Evolutionary conservation across 2,888 invertebrate species (phyloP), one percentile per base, ranked within the genome.

Genomic region (Zaprionus lineosus): DNA sequence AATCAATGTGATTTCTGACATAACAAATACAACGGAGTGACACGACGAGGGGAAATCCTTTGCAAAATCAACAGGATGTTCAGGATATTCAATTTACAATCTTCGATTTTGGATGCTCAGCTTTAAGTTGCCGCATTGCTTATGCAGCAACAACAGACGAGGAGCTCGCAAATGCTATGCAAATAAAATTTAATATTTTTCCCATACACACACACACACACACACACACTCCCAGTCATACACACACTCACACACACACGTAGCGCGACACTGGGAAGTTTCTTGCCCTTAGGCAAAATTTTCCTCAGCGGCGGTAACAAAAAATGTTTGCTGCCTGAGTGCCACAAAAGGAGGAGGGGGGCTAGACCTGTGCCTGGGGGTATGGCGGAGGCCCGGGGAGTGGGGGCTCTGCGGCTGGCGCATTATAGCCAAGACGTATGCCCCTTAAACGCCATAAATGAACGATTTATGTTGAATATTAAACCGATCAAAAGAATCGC

Each of bases 151-250:
- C 31, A 33, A 16, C 36, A 47, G n/a, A 8, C 24, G 29, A 29
- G 19, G 18, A 24, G 19, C 65, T 29, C 47, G 18, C 46, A 47
- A 70, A 55, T 70, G 43, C 56, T 57, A 66, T 61, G 50, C 61
- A 72, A 70, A 70, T 61, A 70, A 72, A 66, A 72, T 70, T 66
- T 61, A 57, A 70, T 61, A 73, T 72, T 57, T 60, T 57, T 39
- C 21, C 5, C 21, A 6, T 16, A 34, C 26, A 41, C 50, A 40
- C 37, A 48, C 33, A 34, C 41, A 37, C 16, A 28, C 12, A 36
- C 11, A 21, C 8, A 12, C 15, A 14, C 5, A 43, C 24, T 44
- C 12, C 18, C n/a, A 46, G 5, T 12, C 7, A 5, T n/a, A n/a
- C n/a, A 24, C 24, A 24, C n/a, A 18, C 29, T 16, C 5, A n/a